Evolutionary conservation across 2,888 invertebrate species (phyloP).

Genomic region (Hirtodrosophila cameraria): DNA sequence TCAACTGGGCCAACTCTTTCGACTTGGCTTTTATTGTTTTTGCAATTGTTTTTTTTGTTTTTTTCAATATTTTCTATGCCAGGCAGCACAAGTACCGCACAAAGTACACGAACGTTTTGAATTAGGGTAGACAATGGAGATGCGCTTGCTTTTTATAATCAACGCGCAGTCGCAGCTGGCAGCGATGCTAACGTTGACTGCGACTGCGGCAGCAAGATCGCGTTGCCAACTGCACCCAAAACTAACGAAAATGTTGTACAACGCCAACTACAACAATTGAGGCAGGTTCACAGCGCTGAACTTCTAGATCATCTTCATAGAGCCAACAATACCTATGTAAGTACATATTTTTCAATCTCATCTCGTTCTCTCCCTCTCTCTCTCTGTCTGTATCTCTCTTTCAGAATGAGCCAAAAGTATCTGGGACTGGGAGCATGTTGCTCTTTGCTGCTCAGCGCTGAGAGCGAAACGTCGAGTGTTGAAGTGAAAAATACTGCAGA

Average conservation of each 20-base stretch:
- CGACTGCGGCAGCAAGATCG: slow-evolving; percentile 25
- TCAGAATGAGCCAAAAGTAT: slow-evolving; percentile 37
- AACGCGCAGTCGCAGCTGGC: slow-evolving; percentile 59
- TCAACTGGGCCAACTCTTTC: slow-evolving; percentile 33
- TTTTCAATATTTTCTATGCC: slow-evolving; percentile 21
- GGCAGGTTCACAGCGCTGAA: slow-evolving; percentile 68
- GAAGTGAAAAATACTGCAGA: slow-evolving; percentile 71
- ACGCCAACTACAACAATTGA: slow-evolving; percentile 56
- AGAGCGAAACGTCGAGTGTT: slow-evolving; percentile 48
- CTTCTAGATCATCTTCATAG: slow-evolving; percentile 78
- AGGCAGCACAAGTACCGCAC: slow-evolving; percentile 69
- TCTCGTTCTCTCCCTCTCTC: slow-evolving; percentile 13
- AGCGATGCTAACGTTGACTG: slow-evolving; percentile 13
- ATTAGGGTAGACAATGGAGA: slow-evolving; percentile 79
- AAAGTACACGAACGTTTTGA: slow-evolving; percentile 79
- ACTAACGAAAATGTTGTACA: slow-evolving; percentile 44
- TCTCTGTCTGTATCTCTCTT: slow-evolving; percentile 11
- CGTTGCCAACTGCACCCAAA: slow-evolving; percentile 74
- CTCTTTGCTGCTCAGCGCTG: slow-evolving; percentile 49
- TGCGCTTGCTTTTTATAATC: slow-evolving; percentile 80
- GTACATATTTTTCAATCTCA: slow-evolving; percentile 14
- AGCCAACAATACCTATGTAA: slow-evolving; percentile 13
- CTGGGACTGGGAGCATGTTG: slow-evolving; percentile 33
- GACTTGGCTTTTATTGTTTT: slow-evolving; percentile 22
- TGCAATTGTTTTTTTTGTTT: slow-evolving; percentile 27